Conservation (phyloP, 2,797 vertebrate species). For the Spondyliosoma cantharus region DNA sequence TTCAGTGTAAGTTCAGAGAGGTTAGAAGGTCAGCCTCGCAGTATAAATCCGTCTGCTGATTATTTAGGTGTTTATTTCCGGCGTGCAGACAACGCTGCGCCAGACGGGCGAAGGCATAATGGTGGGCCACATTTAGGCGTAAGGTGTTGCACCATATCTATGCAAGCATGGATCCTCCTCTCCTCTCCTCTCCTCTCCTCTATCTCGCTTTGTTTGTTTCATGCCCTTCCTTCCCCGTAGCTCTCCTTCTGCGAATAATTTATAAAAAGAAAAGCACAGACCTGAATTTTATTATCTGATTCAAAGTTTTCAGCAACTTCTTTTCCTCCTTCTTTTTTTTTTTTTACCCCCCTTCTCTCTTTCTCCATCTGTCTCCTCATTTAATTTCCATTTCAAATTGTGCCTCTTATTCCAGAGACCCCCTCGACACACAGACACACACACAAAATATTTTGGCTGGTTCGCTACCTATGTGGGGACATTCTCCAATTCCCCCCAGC, state of each 20-base stretch:
- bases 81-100: not conserved
- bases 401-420: constrained; percentile 34
- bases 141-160: constrained; percentile 21
- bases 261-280: constrained; percentile 38
- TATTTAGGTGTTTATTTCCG: constrained; percentile 6
- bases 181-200: constrained; percentile 4
- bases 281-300: constrained; percentile 54
- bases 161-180: not conserved
- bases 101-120: not conserved
- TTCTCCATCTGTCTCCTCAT: constrained; percentile 34
- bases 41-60: constrained; percentile 2
- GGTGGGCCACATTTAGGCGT: not conserved
- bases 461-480: not conserved
- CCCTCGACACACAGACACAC: not conserved
- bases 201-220: constrained; percentile 38
- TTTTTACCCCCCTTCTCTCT: not conserved
- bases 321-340: not conserved
- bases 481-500: not conserved
- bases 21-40: not conserved
- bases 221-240: constrained; percentile 3
- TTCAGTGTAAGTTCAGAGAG: not conserved
- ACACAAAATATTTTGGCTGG: not conserved
- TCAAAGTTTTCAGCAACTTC: constrained; percentile 41
- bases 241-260: constrained; percentile 55
- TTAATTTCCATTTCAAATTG: constrained; percentile 44